Conservation (phyloP, 53 echinoderm and acorn worm genomes). For the Holothuria scabra region DNA sequence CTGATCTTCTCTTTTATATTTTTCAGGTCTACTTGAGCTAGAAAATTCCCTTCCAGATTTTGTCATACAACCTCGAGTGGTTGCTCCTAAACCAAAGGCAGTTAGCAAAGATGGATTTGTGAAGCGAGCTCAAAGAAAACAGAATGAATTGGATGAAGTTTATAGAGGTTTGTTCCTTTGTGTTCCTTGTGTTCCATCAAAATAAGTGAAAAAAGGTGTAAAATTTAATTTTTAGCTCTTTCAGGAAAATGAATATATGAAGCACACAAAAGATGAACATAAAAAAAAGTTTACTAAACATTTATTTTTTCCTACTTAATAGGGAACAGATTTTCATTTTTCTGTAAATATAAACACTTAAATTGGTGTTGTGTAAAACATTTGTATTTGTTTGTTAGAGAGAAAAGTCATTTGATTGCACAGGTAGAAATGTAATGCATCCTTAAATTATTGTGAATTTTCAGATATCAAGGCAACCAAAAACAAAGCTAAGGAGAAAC, state of each 20-base stretch:
- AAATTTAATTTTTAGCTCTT: too few relatives aligned
- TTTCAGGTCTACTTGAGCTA: conserved; percentile 84
- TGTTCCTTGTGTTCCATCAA: too few relatives aligned
- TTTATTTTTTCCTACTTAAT: too few relatives aligned
- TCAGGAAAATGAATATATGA: too few relatives aligned
- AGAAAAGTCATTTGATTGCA: too few relatives aligned
- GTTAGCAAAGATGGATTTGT: conserved; percentile 89
- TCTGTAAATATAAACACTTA: too few relatives aligned
- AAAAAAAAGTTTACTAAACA: too few relatives aligned
- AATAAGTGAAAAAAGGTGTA: too few relatives aligned
- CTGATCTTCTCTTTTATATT: neutral
- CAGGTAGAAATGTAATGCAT: neutral
- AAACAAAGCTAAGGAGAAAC: conserved; percentile 79
- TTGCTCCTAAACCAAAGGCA: conserved; percentile 91
- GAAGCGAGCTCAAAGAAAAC: conserved; percentile 84
- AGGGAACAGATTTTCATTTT: too few relatives aligned
- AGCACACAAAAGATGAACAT: too few relatives aligned
- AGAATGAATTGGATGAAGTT: conserved; percentile 94
- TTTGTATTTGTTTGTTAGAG: too few relatives aligned
- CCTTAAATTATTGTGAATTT: neutral
- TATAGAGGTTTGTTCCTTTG: conserved; percentile 69
- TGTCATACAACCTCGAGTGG: conserved; percentile 91
- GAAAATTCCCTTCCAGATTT: conserved; percentile 95
- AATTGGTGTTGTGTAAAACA: too few relatives aligned
- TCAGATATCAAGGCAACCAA: conserved; percentile 89